A percentile compares a stretch with the other conserved stretches of the same genome.
These are phyloP conservation scores for Megaceryle alcyon DNA, from an alignment of 2,797 vertebrate species.

Conservation along the genomic window DNA sequence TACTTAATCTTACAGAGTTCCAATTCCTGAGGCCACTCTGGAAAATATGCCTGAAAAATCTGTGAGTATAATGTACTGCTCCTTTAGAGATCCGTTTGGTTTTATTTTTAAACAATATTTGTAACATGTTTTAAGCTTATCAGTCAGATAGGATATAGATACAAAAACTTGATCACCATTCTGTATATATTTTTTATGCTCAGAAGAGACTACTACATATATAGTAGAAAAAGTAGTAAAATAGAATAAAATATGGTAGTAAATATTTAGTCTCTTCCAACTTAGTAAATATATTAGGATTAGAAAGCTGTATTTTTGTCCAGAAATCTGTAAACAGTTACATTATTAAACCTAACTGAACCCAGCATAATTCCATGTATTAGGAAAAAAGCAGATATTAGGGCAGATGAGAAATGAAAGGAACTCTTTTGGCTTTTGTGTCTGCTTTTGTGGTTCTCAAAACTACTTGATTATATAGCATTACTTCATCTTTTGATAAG, in stretches of 20 bases:
- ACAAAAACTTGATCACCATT: background rate
- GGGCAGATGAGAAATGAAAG: slow-evolving; percentile 2
- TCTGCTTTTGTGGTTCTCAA: background rate
- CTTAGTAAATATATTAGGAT: background rate
- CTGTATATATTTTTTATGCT: background rate
- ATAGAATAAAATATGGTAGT: background rate
- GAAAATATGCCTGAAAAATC: background rate
- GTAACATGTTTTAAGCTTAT: background rate
- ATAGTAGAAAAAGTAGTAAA: background rate
- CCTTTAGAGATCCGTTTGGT: background rate
- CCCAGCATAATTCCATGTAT: background rate
- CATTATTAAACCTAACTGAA: background rate
- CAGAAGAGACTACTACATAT: background rate
- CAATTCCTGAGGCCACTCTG: background rate
- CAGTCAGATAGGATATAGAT: background rate
- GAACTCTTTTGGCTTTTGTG: background rate
- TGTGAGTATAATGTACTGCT: background rate
- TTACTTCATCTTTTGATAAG: background rate
- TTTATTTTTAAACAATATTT: background rate
- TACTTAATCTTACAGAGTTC: background rate
- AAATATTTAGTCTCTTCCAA: background rate
- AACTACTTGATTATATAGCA: background rate
- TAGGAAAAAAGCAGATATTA: background rate
- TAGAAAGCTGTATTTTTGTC: background rate
- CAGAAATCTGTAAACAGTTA: background rate